Base-by-base conservation (phyloP, 2,797 vertebrate genomes). In the Yasuhikotakia modesta region DNA sequence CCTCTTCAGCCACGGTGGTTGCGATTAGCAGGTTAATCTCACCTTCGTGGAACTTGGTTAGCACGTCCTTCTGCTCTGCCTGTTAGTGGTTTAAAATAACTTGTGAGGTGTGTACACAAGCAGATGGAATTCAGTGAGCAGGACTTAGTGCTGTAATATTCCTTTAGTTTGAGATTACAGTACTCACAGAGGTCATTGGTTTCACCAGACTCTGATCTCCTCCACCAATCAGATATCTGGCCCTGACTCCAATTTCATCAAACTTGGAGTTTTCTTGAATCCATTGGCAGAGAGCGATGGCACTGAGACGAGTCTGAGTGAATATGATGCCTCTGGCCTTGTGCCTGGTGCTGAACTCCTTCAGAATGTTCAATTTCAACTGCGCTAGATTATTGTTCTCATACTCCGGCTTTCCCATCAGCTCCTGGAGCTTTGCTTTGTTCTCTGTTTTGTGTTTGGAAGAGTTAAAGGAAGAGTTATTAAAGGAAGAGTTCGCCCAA, bases 1-100 rank as follows among this genome's bases (percentile, higher is more conserved):
- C 97, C 89, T 99, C 97, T 87, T 99, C 97, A 22, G 96, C 97
- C 35, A 99, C 97, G 0, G 96, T 95, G 39, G 97, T 99, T 69
- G 97, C 95, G 67, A 98, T 93, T 76, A 99, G 93, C 84, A 99
- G 86, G 88, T 98, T 99, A 79, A 98, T 74, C 76, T 92, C 91
- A 61, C 97, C 97, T 0, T 48, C 82, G 78, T 89, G 90, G 85
- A 99, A 99, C 89, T 95, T 98, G 74, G 90, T 93, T 88, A 98
- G 88, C 71, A 97, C 93, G 35, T 96, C 95, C 84, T 87, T 95
- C 84, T 97, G 96, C 87, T 98, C 96, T 65, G 96, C 95, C 97
- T 98, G n/a, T n/a, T n/a, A n/a, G 88, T 14, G 68, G 22, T 60
- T 4, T 61, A n/a, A 77, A n/a, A 27, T 14, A n/a, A n/a, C 57